Conservation (phyloP, 2,113 vertebrate genomes). For the Sorex araneus region DNA sequence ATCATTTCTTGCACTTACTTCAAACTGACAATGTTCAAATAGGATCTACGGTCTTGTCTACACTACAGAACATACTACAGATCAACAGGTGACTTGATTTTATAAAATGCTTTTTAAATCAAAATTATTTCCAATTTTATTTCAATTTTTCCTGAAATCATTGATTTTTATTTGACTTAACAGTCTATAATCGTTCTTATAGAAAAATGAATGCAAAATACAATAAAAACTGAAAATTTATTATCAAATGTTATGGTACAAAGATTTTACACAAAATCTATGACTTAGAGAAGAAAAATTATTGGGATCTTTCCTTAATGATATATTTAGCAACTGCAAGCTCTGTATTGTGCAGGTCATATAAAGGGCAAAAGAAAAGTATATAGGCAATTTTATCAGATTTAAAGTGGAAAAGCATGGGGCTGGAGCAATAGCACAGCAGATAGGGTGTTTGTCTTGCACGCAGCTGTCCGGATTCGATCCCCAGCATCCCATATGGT, state of each 20-base stretch:
- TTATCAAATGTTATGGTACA: not conserved
- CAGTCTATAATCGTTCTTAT: slow-evolving; percentile 7
- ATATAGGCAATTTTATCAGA: slow-evolving; percentile 18
- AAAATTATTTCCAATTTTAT: slow-evolving; percentile 61
- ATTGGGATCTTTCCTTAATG: not conserved
- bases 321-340: slow-evolving; percentile 20
- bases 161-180: slow-evolving; percentile 43
- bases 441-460: too few relatives aligned
- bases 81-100: slow-evolving; percentile 91
- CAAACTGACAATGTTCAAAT: slow-evolving; percentile 92
- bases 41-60: slow-evolving; percentile 89
- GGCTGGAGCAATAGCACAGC: too few relatives aligned
- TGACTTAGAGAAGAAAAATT: slow-evolving; percentile 54
- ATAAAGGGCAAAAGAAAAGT: slow-evolving; percentile 53
- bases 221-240: slow-evolving; percentile 32
- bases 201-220: slow-evolving; percentile 50
- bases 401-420: slow-evolving; percentile 51
- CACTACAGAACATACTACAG: slow-evolving; percentile 91
- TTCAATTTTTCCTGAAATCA: slow-evolving; percentile 45
- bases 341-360: slow-evolving; percentile 26
- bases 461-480: too few relatives aligned
- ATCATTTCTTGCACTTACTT: slow-evolving; percentile 92
- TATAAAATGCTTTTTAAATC: slow-evolving; percentile 31
- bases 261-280: slow-evolving; percentile 32
- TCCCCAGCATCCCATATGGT: too few relatives aligned